phyloP scores from a whole-genome alignment of 2,888 invertebrate species.

The Ornithoptera alexandrae region DNA sequence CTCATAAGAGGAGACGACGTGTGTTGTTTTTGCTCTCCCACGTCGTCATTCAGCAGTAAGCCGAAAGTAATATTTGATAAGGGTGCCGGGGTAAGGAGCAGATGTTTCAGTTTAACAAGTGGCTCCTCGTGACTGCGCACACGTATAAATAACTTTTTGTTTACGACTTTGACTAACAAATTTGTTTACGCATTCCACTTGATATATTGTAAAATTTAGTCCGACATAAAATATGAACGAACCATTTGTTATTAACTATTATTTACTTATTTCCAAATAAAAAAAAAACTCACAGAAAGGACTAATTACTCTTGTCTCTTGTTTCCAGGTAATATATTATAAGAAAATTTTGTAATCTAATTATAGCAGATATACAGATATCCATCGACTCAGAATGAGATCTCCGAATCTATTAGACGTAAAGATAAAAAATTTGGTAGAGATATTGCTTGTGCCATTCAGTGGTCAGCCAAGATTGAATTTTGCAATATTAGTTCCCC shows the following conservation, averaged over 20 bases:
- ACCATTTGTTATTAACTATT: not conserved
- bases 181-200: slow-evolving; percentile 10
- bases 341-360: no score
- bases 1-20: slow-evolving; percentile 21
- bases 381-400: no score
- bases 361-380: no score
- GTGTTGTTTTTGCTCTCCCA: slow-evolving; percentile 28
- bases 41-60: slow-evolving; percentile 28
- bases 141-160: slow-evolving; percentile 19
- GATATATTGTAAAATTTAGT: not conserved
- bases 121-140: slow-evolving; percentile 4
- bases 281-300: no score
- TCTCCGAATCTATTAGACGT: no score
- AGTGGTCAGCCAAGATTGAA: no score
- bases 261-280: no score
- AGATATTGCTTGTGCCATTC: no score
- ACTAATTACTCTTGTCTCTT: no score
- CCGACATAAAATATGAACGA: not conserved
- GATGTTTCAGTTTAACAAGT: slow-evolving; percentile 21
- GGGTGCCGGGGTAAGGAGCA: slow-evolving; percentile 16
- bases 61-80: slow-evolving; percentile 30
- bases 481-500: no score
- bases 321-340: no score
- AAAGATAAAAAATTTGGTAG: no score
- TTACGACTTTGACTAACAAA: slow-evolving; percentile 20